phyloP scores from a whole-genome alignment of 2,888 invertebrate species.

The Sylvicola cinctus region DNA sequence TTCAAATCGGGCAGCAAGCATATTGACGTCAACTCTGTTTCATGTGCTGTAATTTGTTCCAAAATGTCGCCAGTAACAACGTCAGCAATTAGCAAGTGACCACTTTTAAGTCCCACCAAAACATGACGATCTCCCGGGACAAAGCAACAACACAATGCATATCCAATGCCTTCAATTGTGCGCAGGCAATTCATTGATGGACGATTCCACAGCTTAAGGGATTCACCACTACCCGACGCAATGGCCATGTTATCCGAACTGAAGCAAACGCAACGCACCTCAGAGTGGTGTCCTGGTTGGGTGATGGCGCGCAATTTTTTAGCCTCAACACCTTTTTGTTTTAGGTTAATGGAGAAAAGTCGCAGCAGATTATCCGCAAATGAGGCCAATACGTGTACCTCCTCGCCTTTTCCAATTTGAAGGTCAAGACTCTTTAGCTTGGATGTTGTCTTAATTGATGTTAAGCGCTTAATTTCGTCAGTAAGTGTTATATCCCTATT shows the following conservation, averaged over 20 bases:
- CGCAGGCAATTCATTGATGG: conserved; percentile 44
- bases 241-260: conserved; percentile 81
- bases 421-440: conserved; percentile 52
- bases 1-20: conserved; percentile 62
- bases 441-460: conserved; percentile 39
- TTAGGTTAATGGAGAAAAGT: conserved; percentile 33
- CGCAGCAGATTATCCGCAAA: conserved; percentile 58
- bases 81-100: conserved; percentile 64
- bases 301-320: conserved; percentile 40
- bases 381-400: conserved; percentile 42
- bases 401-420: conserved; percentile 46
- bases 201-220: conserved; percentile 84
- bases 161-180: conserved; percentile 37
- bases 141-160: conserved; percentile 55
- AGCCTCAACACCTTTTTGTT: conserved; percentile 33
- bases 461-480: conserved; percentile 52
- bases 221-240: conserved; percentile 68
- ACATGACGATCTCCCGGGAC: conserved; percentile 79
- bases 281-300: conserved; percentile 70
- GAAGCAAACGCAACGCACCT: conserved; percentile 70
- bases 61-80: conserved; percentile 60
- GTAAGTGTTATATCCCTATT: conserved; percentile 31
- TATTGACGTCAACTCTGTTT: conserved; percentile 58
- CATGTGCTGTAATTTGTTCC: conserved; percentile 68
- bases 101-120: conserved; percentile 69